Percentiles rank a stretch among this genome's conserved stretches.
Conservation (phyloP, 2,113 vertebrate genomes). For the Scophthalmus maximus region DNA sequence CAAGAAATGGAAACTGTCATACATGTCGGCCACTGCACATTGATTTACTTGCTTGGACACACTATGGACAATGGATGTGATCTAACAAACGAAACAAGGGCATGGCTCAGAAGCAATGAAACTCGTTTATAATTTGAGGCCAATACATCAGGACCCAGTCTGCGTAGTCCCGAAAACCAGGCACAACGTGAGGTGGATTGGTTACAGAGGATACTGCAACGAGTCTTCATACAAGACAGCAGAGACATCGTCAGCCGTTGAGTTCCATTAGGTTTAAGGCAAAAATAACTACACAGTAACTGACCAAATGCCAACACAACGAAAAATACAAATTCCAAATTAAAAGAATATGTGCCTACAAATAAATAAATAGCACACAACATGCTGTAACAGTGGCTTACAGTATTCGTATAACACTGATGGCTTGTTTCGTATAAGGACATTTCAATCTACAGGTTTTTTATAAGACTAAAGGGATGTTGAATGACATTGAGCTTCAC, state of each 20-base stretch:
- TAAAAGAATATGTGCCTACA: conserved; percentile 28
- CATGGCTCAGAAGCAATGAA: conserved; percentile 58
- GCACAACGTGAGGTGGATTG: conserved; percentile 75
- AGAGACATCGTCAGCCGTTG: conserved; percentile 43
- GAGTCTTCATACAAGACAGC: conserved; percentile 53
- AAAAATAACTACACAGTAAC: conserved; percentile 42
- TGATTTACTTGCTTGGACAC: conserved; percentile 45
- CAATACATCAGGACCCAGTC: conserved; percentile 45
- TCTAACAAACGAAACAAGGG: conserved; percentile 48
- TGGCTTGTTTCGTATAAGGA: conserved; percentile 34
- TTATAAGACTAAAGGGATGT: conserved; percentile 18
- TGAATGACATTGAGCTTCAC: conserved; percentile 35
- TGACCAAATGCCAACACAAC: conserved; percentile 27
- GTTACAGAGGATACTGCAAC: conserved; percentile 67
- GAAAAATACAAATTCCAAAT: conserved; percentile 14
- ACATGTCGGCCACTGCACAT: conserved; percentile 56
- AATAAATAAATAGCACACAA: conserved; percentile 42
- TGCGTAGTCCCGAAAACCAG: conserved; percentile 66
- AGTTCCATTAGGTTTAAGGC: conserved; percentile 52
- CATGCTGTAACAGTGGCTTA: conserved; percentile 57
- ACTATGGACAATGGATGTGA: conserved; percentile 39
- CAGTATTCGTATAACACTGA: conserved; percentile 54
- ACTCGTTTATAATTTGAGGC: conserved; percentile 45
- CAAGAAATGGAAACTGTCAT: conserved; percentile 51
- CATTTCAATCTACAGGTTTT: conserved; percentile 24